Percentiles rank a stretch among this genome's conserved stretches.
Conservation (phyloP, 2,113 vertebrate species). For the Steatornis caripensis region DNA sequence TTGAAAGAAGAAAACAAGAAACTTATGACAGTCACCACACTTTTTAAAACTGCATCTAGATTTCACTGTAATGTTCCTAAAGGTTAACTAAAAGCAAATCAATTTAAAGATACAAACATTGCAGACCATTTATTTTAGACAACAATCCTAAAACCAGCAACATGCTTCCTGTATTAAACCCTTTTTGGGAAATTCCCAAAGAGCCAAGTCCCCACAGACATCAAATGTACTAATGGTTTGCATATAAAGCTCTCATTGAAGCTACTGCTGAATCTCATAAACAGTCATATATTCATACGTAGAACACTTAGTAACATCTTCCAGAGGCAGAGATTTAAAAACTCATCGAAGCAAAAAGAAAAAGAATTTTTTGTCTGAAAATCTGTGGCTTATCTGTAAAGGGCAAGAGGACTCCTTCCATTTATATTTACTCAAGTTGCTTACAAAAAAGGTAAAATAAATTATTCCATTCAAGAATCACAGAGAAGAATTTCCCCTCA, state of each 20-base stretch:
- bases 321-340: not conserved
- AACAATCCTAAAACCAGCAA: not conserved
- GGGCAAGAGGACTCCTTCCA: not conserved
- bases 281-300: not conserved
- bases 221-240: not conserved
- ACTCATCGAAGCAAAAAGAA: not conserved
- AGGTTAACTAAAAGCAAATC: not conserved
- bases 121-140: not conserved
- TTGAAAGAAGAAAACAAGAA: not conserved
- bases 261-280: not conserved
- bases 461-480: not conserved
- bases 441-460: not conserved
- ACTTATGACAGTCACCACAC: not conserved
- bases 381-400: not conserved
- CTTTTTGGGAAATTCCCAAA: not conserved
- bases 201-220: not conserved
- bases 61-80: not conserved
- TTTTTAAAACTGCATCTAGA: not conserved
- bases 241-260: not conserved
- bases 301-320: not conserved
- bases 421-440: rapidly evolving
- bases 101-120: not conserved
- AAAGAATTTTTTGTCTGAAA: not conserved
- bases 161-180: not conserved
- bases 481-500: not conserved